A percentile compares a stretch with the other conserved stretches of the same genome.
These are phyloP conservation scores for Hydriomena furcata DNA, from an alignment of 2,888 invertebrate species.

Conservation along the genomic window DNA sequence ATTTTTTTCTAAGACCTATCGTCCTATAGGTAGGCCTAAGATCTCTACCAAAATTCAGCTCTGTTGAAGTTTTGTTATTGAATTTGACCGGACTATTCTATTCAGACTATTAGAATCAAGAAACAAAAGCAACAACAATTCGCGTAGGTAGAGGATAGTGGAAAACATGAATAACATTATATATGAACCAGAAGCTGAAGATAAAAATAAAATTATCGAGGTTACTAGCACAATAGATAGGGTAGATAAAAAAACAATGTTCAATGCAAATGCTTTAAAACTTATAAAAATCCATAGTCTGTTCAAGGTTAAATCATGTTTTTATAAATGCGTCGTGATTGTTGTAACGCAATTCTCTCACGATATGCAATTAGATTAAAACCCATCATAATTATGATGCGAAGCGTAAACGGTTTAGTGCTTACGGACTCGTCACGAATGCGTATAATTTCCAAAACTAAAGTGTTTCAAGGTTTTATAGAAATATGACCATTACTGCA, in stretches of 20 bases:
- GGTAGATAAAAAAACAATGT: background rate
- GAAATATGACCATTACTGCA: too few relatives aligned
- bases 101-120: too few relatives aligned
- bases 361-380: background rate
- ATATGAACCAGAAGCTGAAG: constrained; percentile 3
- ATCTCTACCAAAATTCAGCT: too few relatives aligned
- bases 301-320: background rate
- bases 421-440: background rate
- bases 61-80: too few relatives aligned
- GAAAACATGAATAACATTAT: background rate
- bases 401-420: background rate
- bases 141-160: background rate
- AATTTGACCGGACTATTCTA: too few relatives aligned
- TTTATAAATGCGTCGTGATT: background rate
- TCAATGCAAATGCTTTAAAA: background rate
- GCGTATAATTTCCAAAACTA: background rate
- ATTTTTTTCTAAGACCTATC: too few relatives aligned
- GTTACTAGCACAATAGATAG: constrained; percentile 1
- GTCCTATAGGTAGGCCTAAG: too few relatives aligned
- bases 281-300: background rate
- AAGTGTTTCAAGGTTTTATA: background rate
- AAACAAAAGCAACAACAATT: background rate
- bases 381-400: background rate
- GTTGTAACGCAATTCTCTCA: background rate
- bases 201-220: background rate